Base-by-base conservation (phyloP, 2,888 invertebrate genomes). In the Schrankia costaestrigalis region DNA sequence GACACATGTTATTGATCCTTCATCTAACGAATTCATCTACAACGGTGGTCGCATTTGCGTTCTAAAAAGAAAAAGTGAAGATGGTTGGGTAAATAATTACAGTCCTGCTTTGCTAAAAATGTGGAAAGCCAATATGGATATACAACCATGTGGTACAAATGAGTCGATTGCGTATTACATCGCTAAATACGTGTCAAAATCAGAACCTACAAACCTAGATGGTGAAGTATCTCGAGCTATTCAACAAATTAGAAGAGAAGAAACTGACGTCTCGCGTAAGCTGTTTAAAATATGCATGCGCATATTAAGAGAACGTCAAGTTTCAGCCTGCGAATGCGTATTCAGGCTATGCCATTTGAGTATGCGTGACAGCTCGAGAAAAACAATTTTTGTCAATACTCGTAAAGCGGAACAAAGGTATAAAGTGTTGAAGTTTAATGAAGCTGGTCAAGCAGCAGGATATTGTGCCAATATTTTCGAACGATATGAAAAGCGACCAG, bases 281-380 rank as follows among this genome's bases (percentile, higher is more conserved):
- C 41, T 64, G 4, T 66, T 65, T 27, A 43, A 30, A 17, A 39
- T 62, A 34, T 64, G 58, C 18, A 63, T 64, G 60, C 31, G 31
- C 12, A 59, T 67, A 35, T 29, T 68, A 9, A 34, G 51, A 12
- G 53, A 64, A 44, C 33, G 59, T 22, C 55, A 61, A 54, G 44
- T 66, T 6, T 62, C 63, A 28, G 56, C 63, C 9, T 23, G 31
- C 14, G 60, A 67, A 56, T 63, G 56, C 36, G 62, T 37, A 8
- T 63, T 31, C 41, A 27, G 28, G 11, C 21, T n/a, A n/a, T n/a
- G n/a, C n/a, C n/a, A n/a, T n/a, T n/a, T n/a, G n/a, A n/a, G n/a
- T n/a, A n/a, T n/a, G n/a, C n/a, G n/a, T n/a, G 15, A 34, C 10
- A 34, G 27, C 13, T 34, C 34, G 15, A 6, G 27, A 14, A 34